These are phyloP conservation scores for Melopsittacus undulatus DNA, from an alignment of 2,797 vertebrate genomes.

Conservation along the genomic window DNA sequence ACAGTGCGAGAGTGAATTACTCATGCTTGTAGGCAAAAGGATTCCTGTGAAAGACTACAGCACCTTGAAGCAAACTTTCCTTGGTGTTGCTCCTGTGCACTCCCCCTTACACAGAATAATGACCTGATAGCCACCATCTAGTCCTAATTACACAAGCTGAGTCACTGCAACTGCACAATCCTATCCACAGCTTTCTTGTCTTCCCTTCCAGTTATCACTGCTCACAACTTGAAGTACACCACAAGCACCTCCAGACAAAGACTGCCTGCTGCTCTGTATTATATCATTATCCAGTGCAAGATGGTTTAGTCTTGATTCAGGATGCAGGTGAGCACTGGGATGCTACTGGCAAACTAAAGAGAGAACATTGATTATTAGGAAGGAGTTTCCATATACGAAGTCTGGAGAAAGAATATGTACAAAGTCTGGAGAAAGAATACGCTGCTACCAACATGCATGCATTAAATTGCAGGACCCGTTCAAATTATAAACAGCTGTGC, in stretches of 20 bases:
- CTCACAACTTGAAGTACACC: neutral
- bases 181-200: neutral
- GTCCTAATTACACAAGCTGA: neutral
- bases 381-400: neutral
- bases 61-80: neutral
- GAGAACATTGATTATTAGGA: neutral
- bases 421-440: neutral
- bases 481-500: neutral
- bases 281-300: neutral
- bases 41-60: neutral
- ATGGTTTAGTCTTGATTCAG: neutral
- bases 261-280: neutral
- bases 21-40: neutral
- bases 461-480: neutral
- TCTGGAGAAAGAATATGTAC: neutral
- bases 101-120: neutral
- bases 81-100: neutral
- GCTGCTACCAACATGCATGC: neutral
- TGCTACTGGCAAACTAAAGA: neutral
- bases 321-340: neutral
- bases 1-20: neutral
- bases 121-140: neutral
- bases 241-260: neutral
- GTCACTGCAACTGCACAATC: neutral
- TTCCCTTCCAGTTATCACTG: neutral